Evolutionary conservation across 37 sponge, comb jelly and placozoan species (phyloP), one percentile per base, ranked within the genome.

Genomic region (Aplysina aerophoba): DNA sequence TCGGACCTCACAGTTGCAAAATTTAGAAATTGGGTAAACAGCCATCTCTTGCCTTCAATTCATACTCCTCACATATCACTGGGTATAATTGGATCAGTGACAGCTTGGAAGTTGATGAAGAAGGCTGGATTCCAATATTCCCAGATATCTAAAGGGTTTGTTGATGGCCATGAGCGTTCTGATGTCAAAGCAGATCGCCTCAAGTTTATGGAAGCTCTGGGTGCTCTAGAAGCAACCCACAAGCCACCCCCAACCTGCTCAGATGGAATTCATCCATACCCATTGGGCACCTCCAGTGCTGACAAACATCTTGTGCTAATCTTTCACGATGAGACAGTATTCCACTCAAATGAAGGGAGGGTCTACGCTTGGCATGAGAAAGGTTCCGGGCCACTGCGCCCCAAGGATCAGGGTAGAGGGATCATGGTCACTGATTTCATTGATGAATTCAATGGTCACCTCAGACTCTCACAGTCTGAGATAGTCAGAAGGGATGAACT

Each of bases 291-390:
- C n/a, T 13, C 69, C n/a, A n/a, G n/a, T n/a, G n/a, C n/a, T n/a
- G n/a, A n/a, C n/a, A 15, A 22, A 27, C 15, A 15, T 14, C 27
- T 67, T 14, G 28, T n/a, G 22, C 69, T 67, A 14, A 67, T 67
- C 25, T 67, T 67, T 67, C 69, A 67, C 25, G 69, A 67, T 67
- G 69, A 67, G 25, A 67, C 27, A 14, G 69, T 67, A 16, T 67
- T 67, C n/a, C 69, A 67, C n/a, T 24, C 69, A 21, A 67, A 67
- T n/a, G 69, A 67, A 67, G 69, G n/a, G 13, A 67, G 14, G 28
- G 69, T 27, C 28, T 67, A 67, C 69, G 13, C 13, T 22, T 67
- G 69, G 69, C 13, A 14, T 14, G 69, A 67, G 28, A 25, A n/a
- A 24, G 69, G 69, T 22, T 24, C 25, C 13, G 14, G 13, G 22